Percentiles rank a stretch among this genome's conserved stretches.
These are phyloP conservation scores for Tichodroma muraria DNA, from an alignment of 2,113 vertebrate species.

Conservation along the genomic window DNA sequence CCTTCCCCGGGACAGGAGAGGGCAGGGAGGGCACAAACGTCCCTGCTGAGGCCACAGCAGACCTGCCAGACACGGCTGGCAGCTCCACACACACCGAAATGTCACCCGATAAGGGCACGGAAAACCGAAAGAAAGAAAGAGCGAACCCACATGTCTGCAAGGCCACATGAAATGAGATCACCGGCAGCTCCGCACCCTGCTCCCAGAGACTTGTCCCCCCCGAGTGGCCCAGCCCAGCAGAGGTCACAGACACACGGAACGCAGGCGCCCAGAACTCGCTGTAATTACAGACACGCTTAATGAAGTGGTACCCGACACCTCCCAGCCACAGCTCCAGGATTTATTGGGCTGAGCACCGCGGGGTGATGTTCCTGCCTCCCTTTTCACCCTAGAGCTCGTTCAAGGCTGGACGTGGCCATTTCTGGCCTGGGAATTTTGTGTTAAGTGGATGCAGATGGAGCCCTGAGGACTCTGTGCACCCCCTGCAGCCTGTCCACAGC, in stretches of 20 bases:
- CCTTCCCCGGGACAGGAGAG: not conserved
- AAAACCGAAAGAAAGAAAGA: not conserved
- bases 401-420: not conserved
- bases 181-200: not conserved
- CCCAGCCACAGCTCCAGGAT: not conserved
- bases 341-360: not conserved
- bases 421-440: not conserved
- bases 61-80: not conserved
- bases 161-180: not conserved
- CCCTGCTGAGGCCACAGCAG: not conserved
- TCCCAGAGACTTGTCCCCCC: not conserved
- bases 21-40: not conserved
- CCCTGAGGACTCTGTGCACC: not conserved
- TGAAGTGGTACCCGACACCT: fast-evolving
- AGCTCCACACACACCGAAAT: not conserved
- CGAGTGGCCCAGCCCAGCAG: not conserved
- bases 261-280: not conserved
- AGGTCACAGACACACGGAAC: not conserved
- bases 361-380: not conserved
- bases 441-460: not conserved
- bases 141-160: fast-evolving
- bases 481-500: not conserved
- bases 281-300: not conserved
- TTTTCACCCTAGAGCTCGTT: not conserved
- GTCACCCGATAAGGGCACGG: not conserved